Percentiles rank a stretch among this genome's conserved stretches.
Evolutionary conservation across 2,113 vertebrate species (phyloP).

Genomic region (Lophura nycthemera): DNA sequence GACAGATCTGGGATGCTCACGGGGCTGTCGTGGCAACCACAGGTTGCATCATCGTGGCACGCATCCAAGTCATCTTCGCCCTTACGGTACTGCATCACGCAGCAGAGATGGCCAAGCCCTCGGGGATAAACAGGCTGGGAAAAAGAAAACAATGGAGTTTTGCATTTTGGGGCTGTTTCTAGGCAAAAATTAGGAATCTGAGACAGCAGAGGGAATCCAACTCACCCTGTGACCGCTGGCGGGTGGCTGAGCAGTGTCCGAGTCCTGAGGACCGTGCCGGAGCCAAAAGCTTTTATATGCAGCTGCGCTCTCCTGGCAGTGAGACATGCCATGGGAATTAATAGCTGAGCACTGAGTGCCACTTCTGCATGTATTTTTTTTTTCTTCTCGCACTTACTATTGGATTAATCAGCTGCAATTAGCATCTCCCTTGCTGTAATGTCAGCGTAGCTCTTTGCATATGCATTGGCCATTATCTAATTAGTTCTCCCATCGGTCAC

Average conservation of each 20-base stretch:
- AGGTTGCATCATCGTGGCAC: background rate
- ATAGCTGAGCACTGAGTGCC: slow-evolving; percentile 52
- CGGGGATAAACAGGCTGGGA: background rate
- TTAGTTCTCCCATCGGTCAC: background rate
- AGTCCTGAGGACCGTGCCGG: background rate
- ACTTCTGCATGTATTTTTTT: background rate
- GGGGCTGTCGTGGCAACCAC: background rate
- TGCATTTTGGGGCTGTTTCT: background rate
- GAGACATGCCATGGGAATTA: slow-evolving; percentile 60
- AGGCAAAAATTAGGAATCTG: background rate
- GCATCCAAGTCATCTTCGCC: background rate
- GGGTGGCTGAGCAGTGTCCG: background rate
- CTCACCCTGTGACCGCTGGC: background rate
- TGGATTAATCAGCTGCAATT: slow-evolving; percentile 56
- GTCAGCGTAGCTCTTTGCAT: background rate
- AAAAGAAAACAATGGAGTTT: background rate
- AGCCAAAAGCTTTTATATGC: background rate
- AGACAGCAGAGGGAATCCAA: background rate
- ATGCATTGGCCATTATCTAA: slow-evolving; percentile 6
- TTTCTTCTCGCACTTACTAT: background rate
- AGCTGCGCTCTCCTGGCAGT: background rate
- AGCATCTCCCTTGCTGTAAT: background rate
- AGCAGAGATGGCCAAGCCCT: background rate
- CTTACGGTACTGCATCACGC: background rate
- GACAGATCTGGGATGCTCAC: fast-evolving